Evolutionary conservation across 2,888 invertebrate genomes (phyloP), one percentile per base, ranked within the genome.

Genomic region (Agriopis leucophaearia): DNA sequence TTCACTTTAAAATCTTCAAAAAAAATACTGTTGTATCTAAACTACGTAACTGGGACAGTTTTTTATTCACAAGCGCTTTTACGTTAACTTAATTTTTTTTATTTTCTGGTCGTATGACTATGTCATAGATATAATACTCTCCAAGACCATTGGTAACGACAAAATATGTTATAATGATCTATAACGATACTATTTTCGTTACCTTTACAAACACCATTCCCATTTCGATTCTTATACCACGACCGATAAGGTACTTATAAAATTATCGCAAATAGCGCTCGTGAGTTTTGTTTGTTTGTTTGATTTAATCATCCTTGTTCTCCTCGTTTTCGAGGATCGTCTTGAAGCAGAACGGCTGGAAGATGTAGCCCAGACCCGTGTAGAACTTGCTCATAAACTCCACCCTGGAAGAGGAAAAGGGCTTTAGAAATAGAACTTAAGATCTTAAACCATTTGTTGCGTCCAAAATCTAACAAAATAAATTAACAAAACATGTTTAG

Each of bases 331-430:
- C 95, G 77, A 96, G 91, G 79, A 96, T 96, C n/a, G 94, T 91
- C 83, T 97, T 97, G 93, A 98, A 98, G 81, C 96, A 96, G 95
- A 98, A 98, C 1, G 98, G 98, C 82, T 95, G 95, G 94, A 98
- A 98, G 71, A 96, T 91, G 89, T 97, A 96, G 9, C 98, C 98
- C 75, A 95, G 92, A 70, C 98, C 98, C 18, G 95, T 88, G 88
- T 98, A 98, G 94, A 98, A 98, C 90, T 98, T 98, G 91, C 98
- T 99, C 95, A 99, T 99, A 94, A 99, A 99, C 90, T 98, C 98
- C 82, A 98, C 98, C 97, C 97, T 97, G 82, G 63, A 83, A 83
- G 40, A 65, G 10, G 69, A 42, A 73, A 40, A 61, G 59, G 40
- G 48, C 8, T 36, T 15, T 8, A 15, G 12, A n/a, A 38, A 13